phyloP scores from a whole-genome alignment of 2,797 vertebrate species.

The Spinus pinus region DNA sequence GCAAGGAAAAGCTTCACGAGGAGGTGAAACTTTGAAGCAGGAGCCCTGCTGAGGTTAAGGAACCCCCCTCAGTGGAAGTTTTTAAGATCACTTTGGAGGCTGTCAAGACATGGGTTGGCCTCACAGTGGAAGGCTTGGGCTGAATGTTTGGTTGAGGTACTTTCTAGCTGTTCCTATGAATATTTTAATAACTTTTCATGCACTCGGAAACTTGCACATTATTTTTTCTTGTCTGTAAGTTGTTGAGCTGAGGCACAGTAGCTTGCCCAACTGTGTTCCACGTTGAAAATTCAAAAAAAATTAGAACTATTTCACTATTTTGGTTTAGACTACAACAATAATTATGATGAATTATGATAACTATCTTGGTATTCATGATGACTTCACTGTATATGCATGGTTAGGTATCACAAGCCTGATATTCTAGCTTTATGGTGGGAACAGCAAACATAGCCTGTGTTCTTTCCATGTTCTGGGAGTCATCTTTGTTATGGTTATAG shows the following conservation, averaged over 20 bases:
- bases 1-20: not conserved
- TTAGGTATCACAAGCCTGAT: not conserved
- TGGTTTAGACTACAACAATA: not conserved
- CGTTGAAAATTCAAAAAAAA: not conserved
- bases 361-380: not conserved
- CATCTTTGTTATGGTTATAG: not conserved
- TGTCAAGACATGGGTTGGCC: not conserved
- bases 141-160: not conserved
- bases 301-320: not conserved
- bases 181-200: not conserved
- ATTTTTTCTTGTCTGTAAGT: not conserved
- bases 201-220: not conserved
- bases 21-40: accelerated
- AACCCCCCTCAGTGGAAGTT: not conserved
- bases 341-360: not conserved
- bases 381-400: not conserved
- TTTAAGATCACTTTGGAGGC: not conserved
- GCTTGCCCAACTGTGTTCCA: not conserved
- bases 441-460: not conserved
- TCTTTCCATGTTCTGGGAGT: not conserved
- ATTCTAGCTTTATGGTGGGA: not conserved
- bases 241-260: not conserved
- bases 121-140: not conserved
- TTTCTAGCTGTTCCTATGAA: not conserved
- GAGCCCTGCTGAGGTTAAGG: not conserved